Evolutionary conservation across 2,888 invertebrate genomes (phyloP).

Genomic region (Andrena hattorfiana): DNA sequence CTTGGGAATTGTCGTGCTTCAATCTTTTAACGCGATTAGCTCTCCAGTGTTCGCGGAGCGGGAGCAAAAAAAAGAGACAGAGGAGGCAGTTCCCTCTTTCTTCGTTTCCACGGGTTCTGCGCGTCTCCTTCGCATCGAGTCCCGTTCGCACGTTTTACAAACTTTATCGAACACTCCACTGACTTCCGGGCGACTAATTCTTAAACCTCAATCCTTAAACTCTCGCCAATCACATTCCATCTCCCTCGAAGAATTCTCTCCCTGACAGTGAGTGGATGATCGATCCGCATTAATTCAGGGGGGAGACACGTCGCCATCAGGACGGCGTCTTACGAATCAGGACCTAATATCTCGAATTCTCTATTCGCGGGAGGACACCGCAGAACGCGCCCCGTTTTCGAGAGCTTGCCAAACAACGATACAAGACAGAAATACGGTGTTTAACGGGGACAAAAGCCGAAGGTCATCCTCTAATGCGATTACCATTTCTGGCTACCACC

Average conservation of each 20-base stretch:
- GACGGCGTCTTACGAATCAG: neutral
- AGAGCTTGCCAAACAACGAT: slow-evolving; percentile 11
- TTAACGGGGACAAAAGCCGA: neutral
- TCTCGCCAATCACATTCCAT: neutral
- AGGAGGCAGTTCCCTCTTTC: neutral
- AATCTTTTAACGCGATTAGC: slow-evolving; percentile 54
- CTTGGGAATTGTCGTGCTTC: slow-evolving; percentile 10
- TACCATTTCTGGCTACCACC: neutral
- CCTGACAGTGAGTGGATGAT: neutral
- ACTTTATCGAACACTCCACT: no score
- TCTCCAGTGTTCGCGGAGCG: slow-evolving; percentile 5
- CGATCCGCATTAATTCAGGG: neutral
- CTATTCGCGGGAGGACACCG: neutral
- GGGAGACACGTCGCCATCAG: neutral
- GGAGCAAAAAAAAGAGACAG: neutral
- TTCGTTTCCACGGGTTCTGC: neutral
- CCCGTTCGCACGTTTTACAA: neutral
- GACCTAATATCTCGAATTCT: neutral
- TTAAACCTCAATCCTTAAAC: neutral
- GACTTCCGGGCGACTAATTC: no score
- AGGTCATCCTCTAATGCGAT: slow-evolving; percentile 10
- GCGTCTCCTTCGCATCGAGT: neutral
- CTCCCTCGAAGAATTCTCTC: neutral
- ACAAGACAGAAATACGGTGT: neutral
- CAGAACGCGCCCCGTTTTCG: neutral